Evolutionary conservation across 2,797 vertebrate genomes (phyloP).

Genomic region (Tokudaia tokunoshimensis): DNA sequence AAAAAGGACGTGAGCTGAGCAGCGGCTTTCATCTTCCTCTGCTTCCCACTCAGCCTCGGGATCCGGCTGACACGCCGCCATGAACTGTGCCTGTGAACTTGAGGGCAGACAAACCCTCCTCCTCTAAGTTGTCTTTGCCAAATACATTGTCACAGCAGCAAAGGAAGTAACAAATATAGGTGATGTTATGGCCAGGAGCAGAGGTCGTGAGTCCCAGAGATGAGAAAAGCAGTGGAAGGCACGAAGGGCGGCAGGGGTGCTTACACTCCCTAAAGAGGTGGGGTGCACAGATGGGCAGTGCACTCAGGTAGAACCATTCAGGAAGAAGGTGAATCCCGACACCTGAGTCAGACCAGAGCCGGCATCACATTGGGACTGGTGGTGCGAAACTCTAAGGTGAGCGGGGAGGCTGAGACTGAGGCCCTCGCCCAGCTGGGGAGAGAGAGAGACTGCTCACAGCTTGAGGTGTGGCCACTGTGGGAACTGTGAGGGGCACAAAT

Average conservation of each 20-base stretch:
- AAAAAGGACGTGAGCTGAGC: background rate
- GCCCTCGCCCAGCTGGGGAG: background rate
- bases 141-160: background rate
- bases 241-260: background rate
- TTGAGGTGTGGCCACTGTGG: background rate
- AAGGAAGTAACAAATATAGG: background rate
- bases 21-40: background rate
- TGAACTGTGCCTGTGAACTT: background rate
- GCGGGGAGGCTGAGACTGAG: accelerated
- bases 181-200: background rate
- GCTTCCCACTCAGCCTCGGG: background rate
- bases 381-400: no score
- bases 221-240: background rate
- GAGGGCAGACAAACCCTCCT: background rate
- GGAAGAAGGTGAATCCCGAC: background rate
- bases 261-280: background rate
- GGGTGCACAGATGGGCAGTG: background rate
- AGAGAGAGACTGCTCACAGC: background rate
- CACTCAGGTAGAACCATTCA: background rate
- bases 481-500: accelerated
- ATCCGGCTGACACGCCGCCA: background rate
- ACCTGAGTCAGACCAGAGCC: accelerated
- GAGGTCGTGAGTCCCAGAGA: background rate
- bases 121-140: background rate
- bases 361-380: accelerated